Base-by-base conservation (phyloP, 2,113 vertebrate genomes). In the Carassius gibelio region DNA sequence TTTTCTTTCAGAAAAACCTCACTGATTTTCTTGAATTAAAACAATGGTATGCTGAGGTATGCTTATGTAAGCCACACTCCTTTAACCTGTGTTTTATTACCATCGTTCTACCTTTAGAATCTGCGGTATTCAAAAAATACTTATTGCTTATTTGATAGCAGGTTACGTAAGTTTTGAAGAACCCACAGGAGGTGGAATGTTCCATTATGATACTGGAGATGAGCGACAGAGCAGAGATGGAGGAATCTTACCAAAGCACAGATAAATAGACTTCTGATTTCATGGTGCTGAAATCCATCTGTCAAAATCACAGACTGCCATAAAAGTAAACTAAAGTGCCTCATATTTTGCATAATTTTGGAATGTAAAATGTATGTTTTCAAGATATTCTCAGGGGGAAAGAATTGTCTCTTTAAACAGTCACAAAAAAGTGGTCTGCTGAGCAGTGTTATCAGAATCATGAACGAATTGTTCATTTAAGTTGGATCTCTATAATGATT, bases 141-240 rank as follows among this genome's bases (percentile, higher is more conserved):
- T 30, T 45, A 15, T 55, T 59, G 7, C 19, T 52, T 30, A 82
- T 69, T 68, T 36, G 45, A 69, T 55, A n/a, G 64, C 26, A 52
- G 45, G 80, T 82, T 82, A 69, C 6, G 5, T 15, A 82, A 69
- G 78, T 55, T 36, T 15, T 82, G 26, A 68, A 57, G 64, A 38
- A 36, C 15, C 50, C 26, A 21, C 19, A 26, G 34, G n/a, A 71
- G 76, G n/a, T 57, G 62, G 75, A 85, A 85, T 79, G 75, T 85
- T 85, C 84, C 84, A 71, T 85, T 85, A 59, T 85, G 62, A 66
- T 72, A 64, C 34, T 79, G 62, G 14, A 69, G 62, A 85, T 69
- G 19, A 82, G 45, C 3, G 30, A 36, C 23, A 36, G 26, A 78
- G 30, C 34, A 38, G 52, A 82, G 42, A 52, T 15, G 26, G 42